Evolutionary conservation across 2,888 invertebrate genomes (phyloP), one percentile per base, ranked within the genome.

Genomic region (Oscheius sp.): DNA sequence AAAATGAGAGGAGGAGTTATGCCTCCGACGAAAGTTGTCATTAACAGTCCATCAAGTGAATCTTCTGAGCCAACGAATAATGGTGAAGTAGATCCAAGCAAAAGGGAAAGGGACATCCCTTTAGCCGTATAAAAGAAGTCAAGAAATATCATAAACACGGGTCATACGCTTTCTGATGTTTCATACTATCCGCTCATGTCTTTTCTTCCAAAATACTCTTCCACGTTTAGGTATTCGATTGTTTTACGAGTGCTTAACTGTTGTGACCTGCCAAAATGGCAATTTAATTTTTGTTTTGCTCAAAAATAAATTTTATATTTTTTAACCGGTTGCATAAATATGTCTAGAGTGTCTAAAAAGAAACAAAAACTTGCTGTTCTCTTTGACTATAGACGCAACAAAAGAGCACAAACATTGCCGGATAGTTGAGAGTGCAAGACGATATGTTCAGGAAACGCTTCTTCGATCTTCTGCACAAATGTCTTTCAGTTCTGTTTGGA

Each of bases 1-100:
- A 56, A 47, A 30, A 45, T 45, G 45, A 20, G 47, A n/a, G 65
- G 54, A 17, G 51, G 45, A 14, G 49, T 44, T 20, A 45, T 44
- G 26, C 44, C 54, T 8, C 65, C 51, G n/a, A 65, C 67, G 2
- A 67, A 67, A 57, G 67, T 67, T 20, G 67, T 67, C 22, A 67
- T 67, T 12, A 67, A 67, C 57, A 67, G 67, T 45, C 67, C 67
- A 2, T 59, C 67, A 12, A 32, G 32, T 12, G 67, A 67, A 24
- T 47, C 47, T 24, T 57, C 67, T n/a, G 59, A 67, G 32, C 59
- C 57, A 17, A 54, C 65, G n/a, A 65, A 65, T 30, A 65, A 65
- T 24, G 65, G 65, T 14, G 65, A 65, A 14, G 36, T 56, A 24
- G 56, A 65, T 33, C 20, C 62, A 20, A 33, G 47, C n/a, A 65